A percentile compares a stretch with the other conserved stretches of the same genome.
Evolutionary conservation across 2,113 vertebrate genomes (phyloP).

Genomic region (Limanda limanda): DNA sequence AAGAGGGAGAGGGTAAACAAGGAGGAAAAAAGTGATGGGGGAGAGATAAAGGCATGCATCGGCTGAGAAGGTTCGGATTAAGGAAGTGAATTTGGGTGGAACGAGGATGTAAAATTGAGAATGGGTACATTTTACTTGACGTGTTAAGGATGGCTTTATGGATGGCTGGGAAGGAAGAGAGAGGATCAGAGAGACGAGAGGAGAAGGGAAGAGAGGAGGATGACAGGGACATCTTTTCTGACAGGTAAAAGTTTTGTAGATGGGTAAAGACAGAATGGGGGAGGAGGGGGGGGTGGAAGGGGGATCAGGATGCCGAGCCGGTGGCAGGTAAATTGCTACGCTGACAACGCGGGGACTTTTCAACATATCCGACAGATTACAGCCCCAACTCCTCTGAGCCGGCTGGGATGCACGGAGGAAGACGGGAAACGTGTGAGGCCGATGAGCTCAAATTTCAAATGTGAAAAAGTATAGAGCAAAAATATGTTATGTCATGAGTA

Average conservation of each 20-base stretch:
- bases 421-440: constrained; percentile 25
- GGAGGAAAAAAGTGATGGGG: constrained; percentile 18
- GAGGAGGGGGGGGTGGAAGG: constrained; percentile 47
- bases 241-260: constrained; percentile 69
- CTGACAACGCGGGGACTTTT: constrained; percentile 61
- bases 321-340: constrained; percentile 68
- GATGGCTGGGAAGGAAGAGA: constrained; percentile 43
- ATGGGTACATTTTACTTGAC: constrained; percentile 57
- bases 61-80: constrained; percentile 51
- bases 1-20: constrained; percentile 10
- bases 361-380: constrained; percentile 62
- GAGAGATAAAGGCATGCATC: constrained; percentile 32
- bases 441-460: constrained; percentile 48
- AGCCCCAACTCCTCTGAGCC: constrained; percentile 49
- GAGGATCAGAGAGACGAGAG: constrained; percentile 46
- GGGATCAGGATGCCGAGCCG: constrained; percentile 52
- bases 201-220: constrained; percentile 40
- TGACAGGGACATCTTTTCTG: constrained; percentile 69
- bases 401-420: constrained; percentile 38
- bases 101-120: constrained; percentile 56
- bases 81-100: constrained; percentile 49
- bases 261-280: constrained; percentile 53
- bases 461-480: constrained; percentile 31
- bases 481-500: constrained; percentile 19
- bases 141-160: constrained; percentile 38